These are phyloP conservation scores for Pocillopora meandrina DNA, from an alignment of 92 coral and sea anemone genomes.

Conservation along the genomic window DNA sequence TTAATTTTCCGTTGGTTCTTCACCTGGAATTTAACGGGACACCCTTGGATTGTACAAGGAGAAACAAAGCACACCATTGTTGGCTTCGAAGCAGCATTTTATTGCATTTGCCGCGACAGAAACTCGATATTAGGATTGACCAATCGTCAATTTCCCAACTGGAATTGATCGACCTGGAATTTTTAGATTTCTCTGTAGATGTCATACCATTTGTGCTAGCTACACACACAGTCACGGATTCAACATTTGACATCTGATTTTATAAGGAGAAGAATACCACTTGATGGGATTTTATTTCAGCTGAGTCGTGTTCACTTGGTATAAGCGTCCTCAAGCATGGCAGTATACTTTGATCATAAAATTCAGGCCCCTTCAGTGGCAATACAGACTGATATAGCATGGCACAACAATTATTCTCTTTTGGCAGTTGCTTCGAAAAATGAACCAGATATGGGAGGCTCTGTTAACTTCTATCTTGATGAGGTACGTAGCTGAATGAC, in stretches of 20 bases:
- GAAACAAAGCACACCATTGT: neutral
- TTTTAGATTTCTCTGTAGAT: slow-evolving; percentile 3
- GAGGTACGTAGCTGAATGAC: slow-evolving; percentile 66
- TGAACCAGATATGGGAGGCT: slow-evolving; percentile 87
- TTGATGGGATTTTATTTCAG: neutral
- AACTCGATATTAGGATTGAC: neutral
- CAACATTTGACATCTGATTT: neutral
- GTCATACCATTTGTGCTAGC: slow-evolving; percentile 1
- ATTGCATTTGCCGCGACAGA: neutral
- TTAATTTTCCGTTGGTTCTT: neutral
- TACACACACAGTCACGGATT: neutral
- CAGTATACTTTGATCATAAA: slow-evolving; percentile 97
- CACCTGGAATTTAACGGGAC: neutral
- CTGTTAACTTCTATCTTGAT: slow-evolving; percentile 89
- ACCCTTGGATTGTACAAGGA: neutral
- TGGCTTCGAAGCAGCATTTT: slow-evolving; percentile 4
- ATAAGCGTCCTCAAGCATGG: slow-evolving; percentile 58
- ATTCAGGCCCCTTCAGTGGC: slow-evolving; percentile 90
- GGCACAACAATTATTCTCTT: slow-evolving; percentile 89
- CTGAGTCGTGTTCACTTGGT: slow-evolving; percentile 1
- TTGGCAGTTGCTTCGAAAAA: slow-evolving; percentile 96
- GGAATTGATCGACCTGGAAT: neutral
- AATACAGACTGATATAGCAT: slow-evolving; percentile 86
- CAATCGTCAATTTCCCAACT: neutral
- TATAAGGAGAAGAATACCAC: neutral